phyloP scores from a whole-genome alignment of 1,140 invertebrate species.

The Lerema accius region DNA sequence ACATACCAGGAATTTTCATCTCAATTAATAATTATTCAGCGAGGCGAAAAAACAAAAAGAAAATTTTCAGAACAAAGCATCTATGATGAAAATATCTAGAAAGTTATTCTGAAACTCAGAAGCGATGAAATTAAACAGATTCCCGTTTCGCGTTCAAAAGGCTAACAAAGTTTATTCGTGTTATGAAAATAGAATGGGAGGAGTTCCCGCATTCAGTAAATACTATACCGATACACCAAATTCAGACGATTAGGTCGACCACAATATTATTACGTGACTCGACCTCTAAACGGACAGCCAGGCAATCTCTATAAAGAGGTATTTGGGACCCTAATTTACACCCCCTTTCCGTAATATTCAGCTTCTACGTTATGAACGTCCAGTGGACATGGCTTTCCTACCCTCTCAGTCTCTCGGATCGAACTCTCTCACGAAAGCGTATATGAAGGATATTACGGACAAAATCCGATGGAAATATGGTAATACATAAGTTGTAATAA shows the following conservation, averaged over 20 bases:
- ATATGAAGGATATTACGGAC: slow-evolving; percentile 30
- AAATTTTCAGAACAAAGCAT: slow-evolving; percentile 13
- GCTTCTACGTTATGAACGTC: slow-evolving; percentile 65
- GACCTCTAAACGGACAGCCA: slow-evolving; percentile 59
- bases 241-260: slow-evolving; percentile 67
- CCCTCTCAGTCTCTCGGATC: slow-evolving; percentile 46
- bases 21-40: neutral
- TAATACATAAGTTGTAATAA: slow-evolving; percentile 22
- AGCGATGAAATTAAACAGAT: slow-evolving; percentile 30
- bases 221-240: slow-evolving; percentile 56
- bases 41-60: slow-evolving; percentile 1
- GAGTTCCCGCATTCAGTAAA: slow-evolving; percentile 59
- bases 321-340: slow-evolving; percentile 79
- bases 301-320: slow-evolving; percentile 78
- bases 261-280: slow-evolving; percentile 77
- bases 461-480: slow-evolving; percentile 26
- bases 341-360: slow-evolving; percentile 73
- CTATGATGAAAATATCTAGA: slow-evolving; percentile 14
- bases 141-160: slow-evolving; percentile 20
- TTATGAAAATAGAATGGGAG: slow-evolving; percentile 37
- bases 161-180: slow-evolving; percentile 28
- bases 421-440: slow-evolving; percentile 28
- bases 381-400: slow-evolving; percentile 40
- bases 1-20: too few relatives aligned
- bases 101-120: slow-evolving; percentile 12